Evolutionary conservation across 2,797 vertebrate genomes (phyloP).

Genomic region (Erithacus rubecula): DNA sequence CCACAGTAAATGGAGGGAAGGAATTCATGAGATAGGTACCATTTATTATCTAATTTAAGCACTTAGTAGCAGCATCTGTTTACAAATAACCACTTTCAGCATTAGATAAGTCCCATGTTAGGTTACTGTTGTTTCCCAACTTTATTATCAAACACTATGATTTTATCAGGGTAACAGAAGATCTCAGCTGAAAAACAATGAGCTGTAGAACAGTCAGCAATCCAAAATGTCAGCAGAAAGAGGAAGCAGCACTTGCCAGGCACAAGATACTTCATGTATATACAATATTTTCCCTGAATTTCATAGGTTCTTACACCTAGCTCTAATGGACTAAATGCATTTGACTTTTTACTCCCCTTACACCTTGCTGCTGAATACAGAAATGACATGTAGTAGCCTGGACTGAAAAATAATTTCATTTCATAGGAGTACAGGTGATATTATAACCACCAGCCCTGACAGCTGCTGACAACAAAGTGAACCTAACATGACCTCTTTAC

Average conservation of each 20-base stretch:
- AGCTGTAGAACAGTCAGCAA: background rate
- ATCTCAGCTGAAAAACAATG: background rate
- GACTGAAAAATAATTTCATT: background rate
- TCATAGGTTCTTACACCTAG: background rate
- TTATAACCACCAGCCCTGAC: background rate
- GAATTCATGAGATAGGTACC: constrained; percentile 69
- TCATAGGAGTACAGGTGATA: background rate
- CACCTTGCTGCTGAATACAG: background rate
- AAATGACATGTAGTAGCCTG: background rate
- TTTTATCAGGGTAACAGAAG: constrained; percentile 21
- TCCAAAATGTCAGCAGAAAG: background rate
- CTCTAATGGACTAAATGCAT: background rate
- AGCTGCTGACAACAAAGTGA: background rate
- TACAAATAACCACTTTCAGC: constrained; percentile 38
- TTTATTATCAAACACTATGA: constrained; percentile 27
- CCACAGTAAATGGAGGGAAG: constrained; percentile 70
- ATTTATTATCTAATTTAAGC: constrained; percentile 82
- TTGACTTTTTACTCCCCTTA: background rate
- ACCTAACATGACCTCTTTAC: background rate
- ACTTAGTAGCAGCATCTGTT: constrained; percentile 74
- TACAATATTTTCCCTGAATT: background rate
- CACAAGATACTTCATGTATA: background rate
- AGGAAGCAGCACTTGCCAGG: background rate
- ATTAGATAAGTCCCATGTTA: constrained; percentile 7
- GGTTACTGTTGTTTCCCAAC: background rate